Evolutionary conservation across 2,113 vertebrate genomes (phyloP).

Genomic region (Thunnus maccoyii): DNA sequence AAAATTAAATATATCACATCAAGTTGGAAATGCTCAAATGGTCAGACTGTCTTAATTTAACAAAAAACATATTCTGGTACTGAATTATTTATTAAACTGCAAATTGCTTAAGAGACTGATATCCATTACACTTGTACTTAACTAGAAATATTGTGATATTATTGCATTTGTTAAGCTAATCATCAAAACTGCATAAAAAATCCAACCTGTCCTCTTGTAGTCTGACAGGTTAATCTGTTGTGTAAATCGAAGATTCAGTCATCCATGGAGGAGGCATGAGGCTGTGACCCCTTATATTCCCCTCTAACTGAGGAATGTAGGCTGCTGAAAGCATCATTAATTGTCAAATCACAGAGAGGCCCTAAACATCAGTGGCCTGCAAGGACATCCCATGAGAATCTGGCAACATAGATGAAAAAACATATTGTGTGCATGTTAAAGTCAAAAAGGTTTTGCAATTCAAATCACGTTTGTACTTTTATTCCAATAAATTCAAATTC

Average conservation of each 20-base stretch:
- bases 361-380: conserved; percentile 22
- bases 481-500: background rate
- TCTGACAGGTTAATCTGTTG: conserved; percentile 22
- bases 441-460: background rate
- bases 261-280: conserved; percentile 28
- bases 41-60: background rate
- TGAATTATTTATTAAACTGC: too few species aligned
- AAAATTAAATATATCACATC: background rate
- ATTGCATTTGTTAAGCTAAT: background rate
- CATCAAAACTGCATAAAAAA: background rate
- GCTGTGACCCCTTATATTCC: conserved; percentile 40
- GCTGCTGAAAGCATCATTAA: conserved; percentile 38
- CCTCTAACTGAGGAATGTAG: conserved; percentile 34
- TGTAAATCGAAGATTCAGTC: conserved; percentile 49
- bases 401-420: background rate
- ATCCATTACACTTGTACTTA: background rate
- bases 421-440: background rate
- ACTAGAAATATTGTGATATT: background rate
- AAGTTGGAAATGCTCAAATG: background rate
- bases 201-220: background rate
- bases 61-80: background rate
- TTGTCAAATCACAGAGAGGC: conserved; percentile 44
- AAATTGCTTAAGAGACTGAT: too few species aligned
- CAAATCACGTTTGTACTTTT: background rate
- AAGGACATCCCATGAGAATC: conserved; percentile 3